phyloP scores from a whole-genome alignment of 2,888 invertebrate genomes.

The Pyrocoelia pectoralis region DNA sequence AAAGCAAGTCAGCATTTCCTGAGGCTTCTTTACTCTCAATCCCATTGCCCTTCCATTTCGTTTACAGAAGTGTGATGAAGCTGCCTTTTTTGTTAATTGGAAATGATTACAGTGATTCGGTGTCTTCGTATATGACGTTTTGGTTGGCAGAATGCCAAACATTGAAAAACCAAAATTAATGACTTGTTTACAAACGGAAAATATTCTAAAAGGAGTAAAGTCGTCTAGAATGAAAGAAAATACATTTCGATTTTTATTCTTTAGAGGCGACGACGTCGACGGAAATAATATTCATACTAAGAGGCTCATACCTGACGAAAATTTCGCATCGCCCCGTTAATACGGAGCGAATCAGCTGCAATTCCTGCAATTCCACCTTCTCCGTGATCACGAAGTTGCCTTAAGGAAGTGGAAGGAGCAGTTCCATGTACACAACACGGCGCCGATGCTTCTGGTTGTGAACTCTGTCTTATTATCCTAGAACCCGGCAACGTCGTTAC shows the following conservation, averaged over 20 bases:
- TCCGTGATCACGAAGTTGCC: slow-evolving; percentile 74
- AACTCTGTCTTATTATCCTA: too few relatives aligned
- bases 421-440: too few relatives aligned
- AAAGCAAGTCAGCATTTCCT: too few relatives aligned
- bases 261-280: background rate
- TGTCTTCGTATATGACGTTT: too few relatives aligned
- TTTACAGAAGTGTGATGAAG: too few relatives aligned
- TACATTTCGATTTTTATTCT: background rate
- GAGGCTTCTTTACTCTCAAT: too few relatives aligned
- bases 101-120: too few relatives aligned
- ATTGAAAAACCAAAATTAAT: slow-evolving; percentile 19
- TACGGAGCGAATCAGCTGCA: slow-evolving; percentile 93
- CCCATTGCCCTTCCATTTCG: too few relatives aligned
- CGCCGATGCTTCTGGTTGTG: too few relatives aligned
- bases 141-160: slow-evolving; percentile 17
- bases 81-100: too few relatives aligned
- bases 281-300: slow-evolving; percentile 29
- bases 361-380: slow-evolving; percentile 94
- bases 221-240: slow-evolving; percentile 1
- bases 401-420: too few relatives aligned
- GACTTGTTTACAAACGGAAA: slow-evolving; percentile 16
- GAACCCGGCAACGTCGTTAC: too few relatives aligned
- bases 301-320: slow-evolving; percentile 84
- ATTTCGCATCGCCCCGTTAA: slow-evolving; percentile 95
- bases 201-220: slow-evolving; percentile 14